Evolutionary conservation across 2,113 vertebrate genomes (phyloP).

Genomic region (Carassius gibelio): DNA sequence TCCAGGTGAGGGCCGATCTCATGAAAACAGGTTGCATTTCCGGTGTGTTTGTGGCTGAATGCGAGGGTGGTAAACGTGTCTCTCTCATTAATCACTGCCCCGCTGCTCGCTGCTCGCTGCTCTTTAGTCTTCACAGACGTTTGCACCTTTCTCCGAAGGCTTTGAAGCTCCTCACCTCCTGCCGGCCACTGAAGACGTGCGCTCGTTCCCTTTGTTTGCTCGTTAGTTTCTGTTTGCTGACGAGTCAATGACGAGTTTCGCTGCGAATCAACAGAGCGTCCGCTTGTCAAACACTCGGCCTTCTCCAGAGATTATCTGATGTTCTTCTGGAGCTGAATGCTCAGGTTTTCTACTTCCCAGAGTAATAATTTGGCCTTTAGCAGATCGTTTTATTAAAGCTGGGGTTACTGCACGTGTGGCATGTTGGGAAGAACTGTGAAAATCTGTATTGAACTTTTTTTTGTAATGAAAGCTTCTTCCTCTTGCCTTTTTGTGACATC

Average conservation of each 20-base stretch:
- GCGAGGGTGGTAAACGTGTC: conserved; percentile 51
- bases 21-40: background rate
- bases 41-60: background rate
- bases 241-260: conserved; percentile 28
- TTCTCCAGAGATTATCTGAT: background rate
- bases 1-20: conserved; percentile 82
- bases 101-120: background rate
- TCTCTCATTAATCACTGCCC: background rate
- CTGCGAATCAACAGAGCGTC: background rate
- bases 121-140: conserved; percentile 34
- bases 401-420: background rate
- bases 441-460: background rate
- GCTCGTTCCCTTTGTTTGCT: conserved; percentile 34
- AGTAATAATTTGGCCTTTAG: background rate
- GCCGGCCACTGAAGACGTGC: background rate
- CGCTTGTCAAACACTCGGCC: background rate
- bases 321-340: background rate
- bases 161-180: conserved; percentile 65
- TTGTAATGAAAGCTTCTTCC: too few relatives aligned
- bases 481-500: too few relatives aligned
- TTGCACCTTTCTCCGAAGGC: conserved; percentile 61
- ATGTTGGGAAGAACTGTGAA: background rate
- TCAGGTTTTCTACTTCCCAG: background rate
- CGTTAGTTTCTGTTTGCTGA: conserved; percentile 51
- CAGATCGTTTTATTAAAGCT: background rate